Base-by-base conservation (phyloP, 64 coral and sea anemone species). In the Stichodactyla helianthus region DNA sequence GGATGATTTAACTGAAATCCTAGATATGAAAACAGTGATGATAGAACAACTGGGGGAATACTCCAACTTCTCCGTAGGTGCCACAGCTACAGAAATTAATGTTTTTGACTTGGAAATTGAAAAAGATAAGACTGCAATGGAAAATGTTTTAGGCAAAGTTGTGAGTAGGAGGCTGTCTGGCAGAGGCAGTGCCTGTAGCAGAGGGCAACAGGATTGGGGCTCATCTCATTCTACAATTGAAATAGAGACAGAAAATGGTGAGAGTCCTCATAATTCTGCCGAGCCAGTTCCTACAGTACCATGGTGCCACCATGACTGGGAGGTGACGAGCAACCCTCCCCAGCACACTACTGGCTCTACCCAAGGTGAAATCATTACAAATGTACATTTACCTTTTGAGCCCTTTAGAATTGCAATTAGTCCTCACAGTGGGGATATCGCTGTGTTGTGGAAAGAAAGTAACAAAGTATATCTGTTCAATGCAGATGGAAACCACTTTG, bases 1-100 rank as follows among this genome's bases (percentile, higher is more conserved):
- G 61, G 55, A 63, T 27, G 59, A 84, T 8, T 58, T 84, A 31
- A 16, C 44, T 12, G 83, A 31, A 63, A 84, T 84, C 17, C 27
- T 60, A 4, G 83, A 84, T 17, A 20, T 81, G 78, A 81, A 81
- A 51, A 81, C 35, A 81, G 12, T 81, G 11, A 54, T 81, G 78
- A 15, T 81, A 7, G 78, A 81, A 54, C 78, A 81, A 15, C 26
- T 81, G 78, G 17, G 12, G 7, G 78, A 81, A 9, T 81, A 81
- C 52, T 81, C 78, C 6, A 81, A 23, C 3, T 81, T 81, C 15
- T 50, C 78, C 11, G 9, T 19, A 50, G 35, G 20, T 51, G 50
- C 17, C 15, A 12, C 78, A 81, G 23, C 4, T 23, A 74, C 5
- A 74, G 25, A 74, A 74, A 74, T 74, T 12, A 28, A 10, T 28